Evolutionary conservation across 2,797 vertebrate genomes (phyloP).

Genomic region (Rhinatrema bivittatum): DNA sequence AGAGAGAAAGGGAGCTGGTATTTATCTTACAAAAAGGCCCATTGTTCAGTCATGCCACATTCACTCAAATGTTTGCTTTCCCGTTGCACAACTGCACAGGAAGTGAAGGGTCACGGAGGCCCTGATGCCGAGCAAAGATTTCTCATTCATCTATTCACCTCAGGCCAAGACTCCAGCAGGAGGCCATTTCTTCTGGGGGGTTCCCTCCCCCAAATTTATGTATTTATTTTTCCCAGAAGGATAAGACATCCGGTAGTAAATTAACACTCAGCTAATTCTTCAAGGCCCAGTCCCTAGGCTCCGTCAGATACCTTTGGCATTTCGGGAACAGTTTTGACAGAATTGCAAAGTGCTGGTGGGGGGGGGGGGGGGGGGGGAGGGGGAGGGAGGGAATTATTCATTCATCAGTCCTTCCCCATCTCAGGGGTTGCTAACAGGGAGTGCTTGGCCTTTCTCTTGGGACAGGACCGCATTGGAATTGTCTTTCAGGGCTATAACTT

Average conservation of each 20-base stretch:
- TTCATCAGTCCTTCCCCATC: neutral
- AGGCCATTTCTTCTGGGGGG: slow-evolving; percentile 7
- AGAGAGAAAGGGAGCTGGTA: slow-evolving; percentile 1
- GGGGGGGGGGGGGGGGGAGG: too few species aligned
- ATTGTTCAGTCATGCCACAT: slow-evolving; percentile 36
- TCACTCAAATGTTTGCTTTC: slow-evolving; percentile 51
- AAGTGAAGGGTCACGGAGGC: slow-evolving; percentile 42
- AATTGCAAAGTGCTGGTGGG: neutral
- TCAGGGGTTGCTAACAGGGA: neutral
- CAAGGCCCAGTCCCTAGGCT: neutral
- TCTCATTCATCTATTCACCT: slow-evolving; percentile 32
- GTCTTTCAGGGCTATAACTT: neutral
- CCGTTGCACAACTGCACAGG: slow-evolving; percentile 48
- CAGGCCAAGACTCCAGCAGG: slow-evolving; percentile 22
- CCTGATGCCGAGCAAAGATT: slow-evolving; percentile 18
- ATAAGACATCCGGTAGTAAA: slow-evolving; percentile 22
- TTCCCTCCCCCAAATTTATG: too few species aligned
- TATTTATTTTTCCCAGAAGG: slow-evolving; percentile 10
- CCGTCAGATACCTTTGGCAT: neutral
- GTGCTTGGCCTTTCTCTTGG: too few species aligned
- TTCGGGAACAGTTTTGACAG: neutral
- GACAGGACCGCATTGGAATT: neutral
- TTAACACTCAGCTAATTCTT: slow-evolving; percentile 8
- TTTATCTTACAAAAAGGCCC: slow-evolving; percentile 25
- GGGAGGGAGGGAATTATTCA: too few species aligned